Evolutionary conservation across 2,113 vertebrate genomes (phyloP), one percentile per base, ranked within the genome.

Genomic region (Perca schrenkii): DNA sequence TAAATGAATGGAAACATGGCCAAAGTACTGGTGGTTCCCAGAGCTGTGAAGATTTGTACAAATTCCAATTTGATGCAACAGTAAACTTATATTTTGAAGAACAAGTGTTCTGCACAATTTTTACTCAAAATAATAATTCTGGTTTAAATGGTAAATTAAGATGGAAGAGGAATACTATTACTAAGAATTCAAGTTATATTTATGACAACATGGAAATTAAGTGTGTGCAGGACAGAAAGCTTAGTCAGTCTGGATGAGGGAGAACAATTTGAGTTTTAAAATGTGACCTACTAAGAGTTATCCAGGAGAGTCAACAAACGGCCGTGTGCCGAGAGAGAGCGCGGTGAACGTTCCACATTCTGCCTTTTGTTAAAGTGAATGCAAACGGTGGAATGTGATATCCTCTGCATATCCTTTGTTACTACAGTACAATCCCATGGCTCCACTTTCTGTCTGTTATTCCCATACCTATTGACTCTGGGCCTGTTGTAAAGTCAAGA

Each of bases 321-420:
- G 58, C 53, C 50, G 21, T 22, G 61, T 47, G 56, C n/a, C 47
- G 47, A 86, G 65, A 85, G 80, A 81, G 77, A 84, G 65, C 46
- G 3, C 15, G 28, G 89, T 82, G 93, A 94, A 93, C 36, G 82
- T 92, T 94, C 92, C 83, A 89, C 91, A 89, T 89, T 90, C 87
- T 82, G 86, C 74, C 89, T 90, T 94, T 94, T 94, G 94, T 94
- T 75, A 22, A 75, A 40, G 31, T 91, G 90, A 94, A 92, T 92
- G 88, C 87, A 89, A 88, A 91, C 49, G 69, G 80, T 76, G 91
- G 93, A 94, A 94, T 94, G 93, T 92, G 92, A 94, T 93, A 93
- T 89, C 88, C 90, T 89, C 86, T 92, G 94, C 94, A 94, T 88
- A 91, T 94, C 87, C 91, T 94, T 95, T 95, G 93, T 95, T 92